These are phyloP conservation scores for Chymomyza procnemis DNA, from an alignment of 2,888 invertebrate species.

Conservation along the genomic window DNA sequence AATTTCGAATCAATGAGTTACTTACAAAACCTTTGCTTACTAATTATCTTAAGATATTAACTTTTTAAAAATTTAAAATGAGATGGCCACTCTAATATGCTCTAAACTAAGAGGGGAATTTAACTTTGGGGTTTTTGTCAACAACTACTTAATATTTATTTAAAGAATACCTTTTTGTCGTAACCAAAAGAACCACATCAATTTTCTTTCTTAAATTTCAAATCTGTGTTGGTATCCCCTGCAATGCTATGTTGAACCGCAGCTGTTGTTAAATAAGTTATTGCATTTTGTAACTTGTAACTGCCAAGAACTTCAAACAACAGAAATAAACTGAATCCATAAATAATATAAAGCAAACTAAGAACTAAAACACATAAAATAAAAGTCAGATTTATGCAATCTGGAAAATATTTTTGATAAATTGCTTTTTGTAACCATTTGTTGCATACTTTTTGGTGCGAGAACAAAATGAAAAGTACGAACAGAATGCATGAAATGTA, in stretches of 20 bases:
- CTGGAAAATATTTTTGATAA: not conserved
- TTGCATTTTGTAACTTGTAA: not conserved
- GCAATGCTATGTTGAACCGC: constrained; percentile 13
- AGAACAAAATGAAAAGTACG: not conserved
- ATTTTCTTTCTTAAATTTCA: not conserved
- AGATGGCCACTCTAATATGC: not conserved
- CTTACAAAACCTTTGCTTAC: too few relatives aligned
- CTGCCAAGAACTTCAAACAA: not conserved
- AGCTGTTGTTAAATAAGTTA: not conserved
- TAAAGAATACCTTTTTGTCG: constrained; percentile 52
- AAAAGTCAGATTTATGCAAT: not conserved
- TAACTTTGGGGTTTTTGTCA: constrained; percentile 5
- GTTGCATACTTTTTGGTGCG: not conserved
- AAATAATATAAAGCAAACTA: not conserved
- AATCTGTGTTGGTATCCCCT: not conserved
- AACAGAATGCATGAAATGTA: not conserved
- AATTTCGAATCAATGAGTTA: too few relatives aligned
- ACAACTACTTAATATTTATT: constrained; percentile 21
- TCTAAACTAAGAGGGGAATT: constrained; percentile 2
- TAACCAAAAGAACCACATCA: constrained; percentile 58
- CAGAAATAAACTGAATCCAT: not conserved
- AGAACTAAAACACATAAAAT: not conserved
- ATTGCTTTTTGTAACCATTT: not conserved
- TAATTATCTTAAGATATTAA: too few relatives aligned
- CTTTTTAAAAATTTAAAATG: too few relatives aligned